Evolutionary conservation across 1,140 invertebrate genomes (phyloP), one percentile per base, ranked within the genome.

Genomic region (Melipona quadrifasciata): DNA sequence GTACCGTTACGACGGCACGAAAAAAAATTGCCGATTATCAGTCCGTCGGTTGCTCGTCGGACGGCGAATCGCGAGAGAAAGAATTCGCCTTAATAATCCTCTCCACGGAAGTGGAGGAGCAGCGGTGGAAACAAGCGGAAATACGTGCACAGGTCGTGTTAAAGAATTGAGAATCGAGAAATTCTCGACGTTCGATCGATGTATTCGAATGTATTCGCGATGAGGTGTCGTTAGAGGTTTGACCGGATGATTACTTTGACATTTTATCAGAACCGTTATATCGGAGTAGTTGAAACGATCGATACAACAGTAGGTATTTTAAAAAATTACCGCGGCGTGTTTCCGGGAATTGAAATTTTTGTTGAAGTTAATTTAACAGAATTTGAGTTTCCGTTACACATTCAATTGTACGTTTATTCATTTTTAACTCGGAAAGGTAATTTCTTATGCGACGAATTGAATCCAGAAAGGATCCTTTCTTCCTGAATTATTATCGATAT

Each of bases 1-100:
- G 80, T 76, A 83, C 61, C 80, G 76, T 80, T 85, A 65, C 64
- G 71, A 77, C 39, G 39, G 27, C 14, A 24, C 27, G 34, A 31
- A 51, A 6, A 39, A 47, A 61, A 70, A 78, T 83, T 70, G 53
- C 65, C 21, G 11, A 70, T 12, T 72, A 77, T 72, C 82, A 61
- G 64, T 61, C 72, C 55, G 39, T 4, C 21, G 72, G 11, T 55
- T 55, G 12, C 11, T 67, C n/a, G 61, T 10, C 58, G 17, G 31
- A 14, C 57, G 19, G 31, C 39, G 72, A 31, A 67, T 65, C n/a
- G 53, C 17, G 19, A 24, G 12, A n/a, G 10, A 39, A 74, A 21
- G 24, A 61, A 61, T 61, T 24, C 34, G 2, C 24, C 19, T 80
- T 51, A 24, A 72, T 61, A 61, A 61, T 24, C n/a, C n/a, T n/a